Base-by-base conservation (phyloP, 2,888 invertebrate genomes). In the Oscheius sp. region DNA sequence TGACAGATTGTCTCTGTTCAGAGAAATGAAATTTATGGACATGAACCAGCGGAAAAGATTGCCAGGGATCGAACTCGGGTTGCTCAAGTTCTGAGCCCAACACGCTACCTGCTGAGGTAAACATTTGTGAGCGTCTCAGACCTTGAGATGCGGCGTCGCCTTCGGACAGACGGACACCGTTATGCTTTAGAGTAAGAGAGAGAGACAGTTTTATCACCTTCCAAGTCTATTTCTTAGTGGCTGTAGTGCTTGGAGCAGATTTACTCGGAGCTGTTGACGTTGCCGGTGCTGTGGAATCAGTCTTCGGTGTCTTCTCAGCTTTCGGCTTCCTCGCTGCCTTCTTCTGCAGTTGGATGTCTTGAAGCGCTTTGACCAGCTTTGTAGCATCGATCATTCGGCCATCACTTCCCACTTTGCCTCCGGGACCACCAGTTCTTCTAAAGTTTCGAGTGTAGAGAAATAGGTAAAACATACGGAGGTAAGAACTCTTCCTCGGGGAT, bases 331-430 rank as follows among this genome's bases (percentile, higher is more conserved):
- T 13, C 3, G 13, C 53, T 13, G 7, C 53, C 32, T 63, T 63
- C 48, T 63, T 63, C 50, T 48, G 47, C 7, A 32, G 2, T 11
- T 63, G 63, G n/a, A 63, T 47, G 7, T 63, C 68, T 42, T 66
- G 68, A 10, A 79, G 55, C 7, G 79, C 81, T 10, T 68, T 70
- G 1, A 82, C 79, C 33, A 82, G 51, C 47, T 80, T 77, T 48
- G 80, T 79, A 9, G 82, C 79, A 53, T 82, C 82, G 37, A 82
- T 82, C 76, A 82, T 75, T 51, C 78, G 62, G 32, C 73, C 76
- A 10, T 66, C 57, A 51, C 70, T 62, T 53, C 74, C 72, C n/a
- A 59, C 60, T 29, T 48, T 70, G 29, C 70, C 71, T 51, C 58
- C 66, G 13, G 62, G 35, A 1, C 71, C 70, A 2, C 48, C 63